A percentile compares a stretch with the other conserved stretches of the same genome.
Conservation (phyloP, 2,113 vertebrate genomes). For the Struthidea cinerea region DNA sequence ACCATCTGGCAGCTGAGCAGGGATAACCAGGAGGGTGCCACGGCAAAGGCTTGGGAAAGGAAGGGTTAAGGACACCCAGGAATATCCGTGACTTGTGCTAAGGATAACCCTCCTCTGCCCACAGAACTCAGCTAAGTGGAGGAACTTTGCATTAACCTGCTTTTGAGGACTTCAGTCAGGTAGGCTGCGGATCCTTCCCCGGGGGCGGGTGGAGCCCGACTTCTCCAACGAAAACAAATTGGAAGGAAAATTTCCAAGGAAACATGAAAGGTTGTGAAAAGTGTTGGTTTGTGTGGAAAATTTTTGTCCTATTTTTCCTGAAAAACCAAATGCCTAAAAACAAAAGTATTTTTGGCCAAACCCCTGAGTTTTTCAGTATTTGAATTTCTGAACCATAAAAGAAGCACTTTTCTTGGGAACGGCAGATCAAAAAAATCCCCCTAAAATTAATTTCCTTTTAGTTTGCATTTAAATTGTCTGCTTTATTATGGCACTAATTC, state of each 20-base stretch:
- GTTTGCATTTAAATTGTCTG: not conserved
- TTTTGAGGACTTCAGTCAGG: not conserved
- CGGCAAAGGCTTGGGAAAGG: not conserved
- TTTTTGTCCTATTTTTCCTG: conserved; percentile 12
- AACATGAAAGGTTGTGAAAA: conserved; percentile 38
- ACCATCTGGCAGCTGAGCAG: not conserved
- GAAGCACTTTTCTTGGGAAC: not conserved
- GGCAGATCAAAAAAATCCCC: not conserved
- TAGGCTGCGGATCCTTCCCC: not conserved
- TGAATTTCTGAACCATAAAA: not conserved
- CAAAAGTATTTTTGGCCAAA: not conserved
- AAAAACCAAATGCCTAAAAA: conserved; percentile 24
- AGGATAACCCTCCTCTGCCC: not conserved
- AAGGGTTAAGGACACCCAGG: not conserved
- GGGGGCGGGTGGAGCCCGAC: not conserved
- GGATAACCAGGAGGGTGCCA: rapidly evolving
- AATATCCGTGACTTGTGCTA: not conserved
- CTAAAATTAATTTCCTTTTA: conserved; percentile 16
- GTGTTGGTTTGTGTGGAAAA: conserved; percentile 1
- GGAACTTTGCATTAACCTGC: not conserved
- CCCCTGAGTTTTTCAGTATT: not conserved
- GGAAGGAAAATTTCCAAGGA: conserved; percentile 32
- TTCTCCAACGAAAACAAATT: conserved; percentile 42
- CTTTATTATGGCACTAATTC: not conserved
- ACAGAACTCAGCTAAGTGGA: not conserved